Percentiles rank a stretch among this genome's conserved stretches.
These are phyloP conservation scores for Calliphora vomitoria DNA, from an alignment of 2,888 invertebrate species.

Conservation along the genomic window DNA sequence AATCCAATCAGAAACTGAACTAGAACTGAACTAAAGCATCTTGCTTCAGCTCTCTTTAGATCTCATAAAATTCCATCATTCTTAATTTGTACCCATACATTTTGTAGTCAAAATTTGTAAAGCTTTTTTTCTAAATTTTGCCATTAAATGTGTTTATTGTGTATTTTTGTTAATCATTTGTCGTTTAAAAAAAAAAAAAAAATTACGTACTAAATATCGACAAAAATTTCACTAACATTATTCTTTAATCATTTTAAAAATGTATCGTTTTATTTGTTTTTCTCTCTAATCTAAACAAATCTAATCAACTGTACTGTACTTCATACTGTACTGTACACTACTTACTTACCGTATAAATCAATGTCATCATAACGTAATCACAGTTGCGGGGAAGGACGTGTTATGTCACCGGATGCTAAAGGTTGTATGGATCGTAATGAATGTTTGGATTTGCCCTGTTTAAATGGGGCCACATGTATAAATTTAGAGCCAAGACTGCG, in stretches of 20 bases:
- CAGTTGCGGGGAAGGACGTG: slow-evolving; percentile 97
- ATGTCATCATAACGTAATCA: slow-evolving; percentile 38
- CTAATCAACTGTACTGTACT: slow-evolving; percentile 3
- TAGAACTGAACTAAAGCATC: not conserved
- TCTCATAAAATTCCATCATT: not conserved
- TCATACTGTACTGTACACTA: not conserved
- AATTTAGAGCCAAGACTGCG: slow-evolving; percentile 95
- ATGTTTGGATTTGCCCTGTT: slow-evolving; percentile 96
- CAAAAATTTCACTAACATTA: slow-evolving; percentile 25
- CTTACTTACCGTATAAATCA: not conserved
- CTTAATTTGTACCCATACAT: not conserved
- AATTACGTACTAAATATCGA: not conserved
- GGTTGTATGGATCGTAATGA: slow-evolving; percentile 98
- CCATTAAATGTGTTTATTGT: not conserved
- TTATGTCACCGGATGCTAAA: slow-evolving; percentile 95
- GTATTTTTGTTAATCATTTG: not conserved
- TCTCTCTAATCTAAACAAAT: slow-evolving; percentile 37
- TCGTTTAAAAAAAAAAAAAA: not conserved
- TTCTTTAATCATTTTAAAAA: slow-evolving; percentile 48
- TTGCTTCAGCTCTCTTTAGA: no score
- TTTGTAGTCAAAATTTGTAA: not conserved
- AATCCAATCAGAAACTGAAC: not conserved
- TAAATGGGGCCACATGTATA: slow-evolving; percentile 96
- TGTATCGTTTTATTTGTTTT: slow-evolving; percentile 54
- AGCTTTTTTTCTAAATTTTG: not conserved